phyloP scores from a whole-genome alignment of 53 echinoderm and acorn worm genomes.

The Antedon mediterranea region DNA sequence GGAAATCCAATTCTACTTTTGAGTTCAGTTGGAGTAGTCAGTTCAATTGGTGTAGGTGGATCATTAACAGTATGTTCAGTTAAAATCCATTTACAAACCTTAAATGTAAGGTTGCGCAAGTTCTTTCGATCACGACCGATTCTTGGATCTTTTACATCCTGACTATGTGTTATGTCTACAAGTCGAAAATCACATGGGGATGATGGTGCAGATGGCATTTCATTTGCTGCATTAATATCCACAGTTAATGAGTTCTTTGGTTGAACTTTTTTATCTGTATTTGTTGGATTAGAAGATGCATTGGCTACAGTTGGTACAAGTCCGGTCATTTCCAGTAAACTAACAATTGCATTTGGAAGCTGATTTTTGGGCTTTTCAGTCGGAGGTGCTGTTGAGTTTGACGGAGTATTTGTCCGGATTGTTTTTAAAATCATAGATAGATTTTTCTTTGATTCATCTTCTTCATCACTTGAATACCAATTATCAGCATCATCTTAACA shows the following conservation, averaged over 20 bases:
- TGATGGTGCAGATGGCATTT: constrained; percentile 4
- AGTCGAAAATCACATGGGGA: constrained; percentile 38
- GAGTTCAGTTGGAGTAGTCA: constrained; percentile 73
- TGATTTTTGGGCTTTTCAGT: neutral
- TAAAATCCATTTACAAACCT: constrained; percentile 63
- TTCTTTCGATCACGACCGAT: constrained; percentile 50
- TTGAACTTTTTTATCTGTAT: neutral
- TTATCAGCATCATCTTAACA: constrained; percentile 53
- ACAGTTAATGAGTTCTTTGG: constrained; percentile 16
- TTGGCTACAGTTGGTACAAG: constrained; percentile 4
- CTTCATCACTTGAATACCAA: constrained; percentile 99
- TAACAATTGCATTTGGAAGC: neutral
- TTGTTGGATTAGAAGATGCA: constrained; percentile 2
- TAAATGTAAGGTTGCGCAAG: constrained; percentile 53
- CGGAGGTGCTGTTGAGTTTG: neutral
- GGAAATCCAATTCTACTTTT: constrained; percentile 49
- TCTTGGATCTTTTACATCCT: constrained; percentile 49
- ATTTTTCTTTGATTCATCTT: constrained; percentile 26
- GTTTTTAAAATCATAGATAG: constrained; percentile 1
- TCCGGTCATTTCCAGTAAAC: constrained; percentile 2
- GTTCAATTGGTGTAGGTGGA: constrained; percentile 69
- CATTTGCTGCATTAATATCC: constrained; percentile 13
- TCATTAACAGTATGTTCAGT: constrained; percentile 73
- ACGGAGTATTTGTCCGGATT: constrained; percentile 10
- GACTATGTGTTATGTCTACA: constrained; percentile 48